phyloP scores from a whole-genome alignment of 2,797 vertebrate species.

The Gallinago solitaria region DNA sequence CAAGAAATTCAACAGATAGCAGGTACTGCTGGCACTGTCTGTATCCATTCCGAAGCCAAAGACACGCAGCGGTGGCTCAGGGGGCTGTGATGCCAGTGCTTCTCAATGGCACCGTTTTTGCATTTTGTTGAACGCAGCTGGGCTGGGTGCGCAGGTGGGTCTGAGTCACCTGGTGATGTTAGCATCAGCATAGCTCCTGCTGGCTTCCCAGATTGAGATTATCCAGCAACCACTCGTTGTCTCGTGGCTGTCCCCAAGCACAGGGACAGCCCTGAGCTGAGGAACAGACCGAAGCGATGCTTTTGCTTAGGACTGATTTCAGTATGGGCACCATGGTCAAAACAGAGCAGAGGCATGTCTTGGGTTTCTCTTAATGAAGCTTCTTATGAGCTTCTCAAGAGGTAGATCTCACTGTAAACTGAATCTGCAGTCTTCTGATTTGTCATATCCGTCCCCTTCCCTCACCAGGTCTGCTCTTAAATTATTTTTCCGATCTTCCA shows the following conservation, averaged over 20 bases:
- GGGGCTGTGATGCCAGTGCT: background rate
- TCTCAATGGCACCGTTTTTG: background rate
- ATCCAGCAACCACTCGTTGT: background rate
- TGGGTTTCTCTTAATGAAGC: background rate
- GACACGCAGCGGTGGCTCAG: background rate
- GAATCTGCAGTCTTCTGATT: background rate
- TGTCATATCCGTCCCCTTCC: background rate
- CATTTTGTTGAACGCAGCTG: background rate
- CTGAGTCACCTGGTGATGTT: background rate
- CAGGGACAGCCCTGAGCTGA: accelerated
- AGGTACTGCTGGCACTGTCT: background rate
- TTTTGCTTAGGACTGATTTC: background rate
- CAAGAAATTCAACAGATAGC: background rate
- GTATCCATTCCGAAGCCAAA: background rate
- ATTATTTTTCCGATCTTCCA: background rate
- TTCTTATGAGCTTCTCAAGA: background rate
- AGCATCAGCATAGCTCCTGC: background rate
- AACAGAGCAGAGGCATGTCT: background rate
- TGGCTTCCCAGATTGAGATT: background rate
- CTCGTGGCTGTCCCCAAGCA: background rate
- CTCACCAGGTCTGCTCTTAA: background rate
- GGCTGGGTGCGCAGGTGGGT: background rate
- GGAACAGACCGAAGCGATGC: background rate
- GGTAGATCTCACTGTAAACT: background rate
- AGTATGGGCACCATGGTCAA: background rate